These are phyloP conservation scores for Heliconius ethilla DNA, from an alignment of 2,888 invertebrate species.

Conservation along the genomic window DNA sequence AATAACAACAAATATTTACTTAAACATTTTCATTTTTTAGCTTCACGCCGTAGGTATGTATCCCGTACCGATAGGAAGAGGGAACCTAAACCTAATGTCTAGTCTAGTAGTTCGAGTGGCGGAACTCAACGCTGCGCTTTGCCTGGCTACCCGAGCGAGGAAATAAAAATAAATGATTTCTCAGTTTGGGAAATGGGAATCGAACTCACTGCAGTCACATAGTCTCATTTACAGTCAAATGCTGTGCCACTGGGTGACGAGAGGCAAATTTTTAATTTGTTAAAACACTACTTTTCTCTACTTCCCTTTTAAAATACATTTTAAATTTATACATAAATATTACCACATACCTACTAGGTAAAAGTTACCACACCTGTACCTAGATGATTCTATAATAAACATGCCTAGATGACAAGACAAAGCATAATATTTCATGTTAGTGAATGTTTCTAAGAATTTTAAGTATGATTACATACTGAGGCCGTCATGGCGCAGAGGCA, in stretches of 20 bases:
- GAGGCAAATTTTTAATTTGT: too few species aligned
- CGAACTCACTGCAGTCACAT: not conserved
- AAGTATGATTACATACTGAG: not conserved
- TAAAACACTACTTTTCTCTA: not conserved
- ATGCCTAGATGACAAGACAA: not conserved
- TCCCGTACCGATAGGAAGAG: too few species aligned
- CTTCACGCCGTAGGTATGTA: too few species aligned
- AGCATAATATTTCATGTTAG: slow-evolving; percentile 6
- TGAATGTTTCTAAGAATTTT: slow-evolving; percentile 14
- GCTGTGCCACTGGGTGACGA: not conserved
- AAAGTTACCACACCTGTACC: not conserved
- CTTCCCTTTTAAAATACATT: too few species aligned
- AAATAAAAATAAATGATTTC: not conserved
- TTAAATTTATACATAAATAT: not conserved
- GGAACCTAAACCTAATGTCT: too few species aligned
- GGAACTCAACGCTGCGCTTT: too few species aligned
- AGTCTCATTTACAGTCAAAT: not conserved
- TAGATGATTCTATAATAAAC: not conserved
- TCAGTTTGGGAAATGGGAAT: not conserved
- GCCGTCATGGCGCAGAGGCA: too few species aligned
- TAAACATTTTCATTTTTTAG: too few species aligned
- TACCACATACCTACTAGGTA: not conserved
- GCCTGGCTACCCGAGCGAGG: not conserved
- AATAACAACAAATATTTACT: not conserved
- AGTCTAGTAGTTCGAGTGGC: too few species aligned